Evolutionary conservation across 2,113 vertebrate species (phyloP).

Genomic region (Alouatta palliata): DNA sequence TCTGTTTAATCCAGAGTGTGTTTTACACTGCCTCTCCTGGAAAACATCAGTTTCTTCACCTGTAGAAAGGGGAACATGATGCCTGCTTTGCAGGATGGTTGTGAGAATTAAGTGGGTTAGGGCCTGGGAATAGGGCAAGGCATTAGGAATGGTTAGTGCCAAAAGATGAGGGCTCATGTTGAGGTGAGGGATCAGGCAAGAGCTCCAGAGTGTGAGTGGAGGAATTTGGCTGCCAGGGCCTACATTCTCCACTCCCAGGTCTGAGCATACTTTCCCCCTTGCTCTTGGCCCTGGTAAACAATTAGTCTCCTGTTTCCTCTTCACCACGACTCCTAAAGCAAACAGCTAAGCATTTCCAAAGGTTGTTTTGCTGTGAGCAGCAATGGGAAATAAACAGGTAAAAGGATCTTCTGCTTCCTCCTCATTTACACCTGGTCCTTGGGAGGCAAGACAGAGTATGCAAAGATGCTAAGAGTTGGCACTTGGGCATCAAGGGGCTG

Average conservation of each 20-base stretch:
- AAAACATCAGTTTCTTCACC: neutral
- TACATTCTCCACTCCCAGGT: neutral
- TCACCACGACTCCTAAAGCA: neutral
- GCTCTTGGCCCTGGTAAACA: neutral
- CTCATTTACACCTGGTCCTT: neutral
- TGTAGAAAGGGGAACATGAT: neutral
- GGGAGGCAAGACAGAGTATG: slow-evolving; percentile 15
- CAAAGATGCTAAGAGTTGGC: neutral
- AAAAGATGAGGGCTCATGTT: neutral
- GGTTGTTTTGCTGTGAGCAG: slow-evolving; percentile 22
- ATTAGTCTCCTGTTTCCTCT: slow-evolving; percentile 25
- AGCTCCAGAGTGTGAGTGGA: neutral
- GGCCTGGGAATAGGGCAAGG: neutral
- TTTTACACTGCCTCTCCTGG: neutral
- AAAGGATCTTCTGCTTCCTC: neutral
- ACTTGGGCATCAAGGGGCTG: neutral
- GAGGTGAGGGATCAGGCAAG: neutral
- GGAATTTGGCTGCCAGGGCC: neutral
- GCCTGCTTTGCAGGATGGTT: neutral
- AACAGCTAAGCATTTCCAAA: slow-evolving; percentile 30
- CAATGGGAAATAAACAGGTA: slow-evolving; percentile 36
- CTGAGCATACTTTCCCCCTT: neutral
- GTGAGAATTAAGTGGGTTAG: neutral
- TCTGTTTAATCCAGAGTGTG: neutral
- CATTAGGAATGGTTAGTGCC: neutral